phyloP scores from a whole-genome alignment of 2,888 invertebrate genomes.

The Coenonympha arcania region DNA sequence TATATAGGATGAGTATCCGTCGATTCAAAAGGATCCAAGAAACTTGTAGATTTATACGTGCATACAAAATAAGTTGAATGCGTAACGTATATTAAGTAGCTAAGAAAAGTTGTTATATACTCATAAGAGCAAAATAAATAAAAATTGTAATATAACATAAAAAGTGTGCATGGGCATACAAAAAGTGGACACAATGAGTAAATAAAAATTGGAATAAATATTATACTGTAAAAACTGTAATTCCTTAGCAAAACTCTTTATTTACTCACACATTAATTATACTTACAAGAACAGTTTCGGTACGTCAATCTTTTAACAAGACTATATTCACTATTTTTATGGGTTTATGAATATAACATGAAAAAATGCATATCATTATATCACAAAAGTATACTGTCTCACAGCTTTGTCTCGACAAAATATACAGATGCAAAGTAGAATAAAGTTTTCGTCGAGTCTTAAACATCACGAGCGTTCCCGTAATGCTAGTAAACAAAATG shows the following conservation, averaged over 20 bases:
- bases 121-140: too few relatives aligned
- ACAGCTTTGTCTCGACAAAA: conserved; percentile 2
- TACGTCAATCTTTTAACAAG: too few relatives aligned
- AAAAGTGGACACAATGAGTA: too few relatives aligned
- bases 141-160: too few relatives aligned
- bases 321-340: too few relatives aligned
- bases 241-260: too few relatives aligned
- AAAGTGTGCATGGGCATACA: too few relatives aligned
- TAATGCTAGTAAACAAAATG: conserved; percentile 4
- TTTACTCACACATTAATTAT: too few relatives aligned
- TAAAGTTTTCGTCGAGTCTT: conserved; percentile 7
- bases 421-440: conserved; percentile 1
- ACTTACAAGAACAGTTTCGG: too few relatives aligned
- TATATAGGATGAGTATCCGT: neutral
- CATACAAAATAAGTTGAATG: neutral
- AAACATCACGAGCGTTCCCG: neutral
- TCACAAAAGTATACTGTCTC: conserved; percentile 3
- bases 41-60: neutral
- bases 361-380: neutral
- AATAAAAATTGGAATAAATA: too few relatives aligned
- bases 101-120: neutral
- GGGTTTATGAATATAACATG: too few relatives aligned
- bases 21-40: neutral
- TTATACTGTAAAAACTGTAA: too few relatives aligned
- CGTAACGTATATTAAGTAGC: neutral